These are phyloP conservation scores for Gerris buenoi DNA, from an alignment of 1,140 invertebrate genomes.

Conservation along the genomic window DNA sequence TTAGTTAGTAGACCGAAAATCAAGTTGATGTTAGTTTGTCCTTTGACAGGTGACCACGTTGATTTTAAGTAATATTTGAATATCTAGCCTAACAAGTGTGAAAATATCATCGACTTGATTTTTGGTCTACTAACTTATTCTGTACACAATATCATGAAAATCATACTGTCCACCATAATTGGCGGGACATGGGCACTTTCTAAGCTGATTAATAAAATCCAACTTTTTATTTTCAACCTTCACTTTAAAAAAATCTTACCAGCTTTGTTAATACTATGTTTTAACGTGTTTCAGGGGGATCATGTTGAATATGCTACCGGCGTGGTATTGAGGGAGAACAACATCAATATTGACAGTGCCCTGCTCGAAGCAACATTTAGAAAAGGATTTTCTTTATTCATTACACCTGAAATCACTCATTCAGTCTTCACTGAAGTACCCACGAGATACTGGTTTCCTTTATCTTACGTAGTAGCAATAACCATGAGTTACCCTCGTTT, in stretches of 20 bases:
- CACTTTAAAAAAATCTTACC: not conserved
- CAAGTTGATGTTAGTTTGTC: too few species aligned
- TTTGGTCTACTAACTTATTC: too few species aligned
- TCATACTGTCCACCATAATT: too few species aligned
- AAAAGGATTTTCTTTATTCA: conserved; percentile 4
- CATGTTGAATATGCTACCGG: conserved; percentile 13
- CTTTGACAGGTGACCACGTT: too few species aligned
- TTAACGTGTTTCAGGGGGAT: conserved; percentile 5
- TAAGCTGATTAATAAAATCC: not conserved
- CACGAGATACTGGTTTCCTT: conserved; percentile 5
- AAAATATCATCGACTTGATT: too few species aligned
- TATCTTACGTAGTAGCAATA: conserved; percentile 8
- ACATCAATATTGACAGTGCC: not conserved
- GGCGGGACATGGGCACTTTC: not conserved
- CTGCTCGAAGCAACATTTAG: not conserved
- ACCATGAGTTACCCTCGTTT: conserved; percentile 8
- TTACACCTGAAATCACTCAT: conserved; percentile 11
- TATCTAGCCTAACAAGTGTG: too few species aligned
- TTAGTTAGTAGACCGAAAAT: too few species aligned
- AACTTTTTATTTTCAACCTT: not conserved
- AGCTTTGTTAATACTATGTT: not conserved
- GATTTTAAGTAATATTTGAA: too few species aligned
- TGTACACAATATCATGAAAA: too few species aligned
- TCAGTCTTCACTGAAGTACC: conserved; percentile 11
- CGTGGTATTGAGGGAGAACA: conserved; percentile 8